These are phyloP conservation scores for Anas platyrhynchos DNA, from an alignment of 2,113 vertebrate species.

Conservation along the genomic window DNA sequence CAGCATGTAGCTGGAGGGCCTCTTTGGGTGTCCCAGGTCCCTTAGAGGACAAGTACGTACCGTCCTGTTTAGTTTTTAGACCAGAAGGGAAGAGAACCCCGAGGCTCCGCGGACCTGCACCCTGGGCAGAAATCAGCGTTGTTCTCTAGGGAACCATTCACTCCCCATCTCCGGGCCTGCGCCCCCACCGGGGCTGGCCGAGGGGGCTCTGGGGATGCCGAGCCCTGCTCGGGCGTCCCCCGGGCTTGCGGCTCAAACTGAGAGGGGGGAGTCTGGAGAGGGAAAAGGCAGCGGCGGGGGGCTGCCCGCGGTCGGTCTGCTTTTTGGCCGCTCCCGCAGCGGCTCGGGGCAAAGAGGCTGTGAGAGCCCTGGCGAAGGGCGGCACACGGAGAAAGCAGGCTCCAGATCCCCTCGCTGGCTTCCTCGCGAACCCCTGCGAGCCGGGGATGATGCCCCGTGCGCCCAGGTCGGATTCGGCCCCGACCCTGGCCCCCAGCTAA, in stretches of 20 bases:
- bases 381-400: background rate
- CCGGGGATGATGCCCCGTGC: background rate
- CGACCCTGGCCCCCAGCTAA: no score
- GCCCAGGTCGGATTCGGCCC: background rate
- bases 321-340: background rate
- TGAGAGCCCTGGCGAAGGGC: no score
- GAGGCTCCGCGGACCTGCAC: background rate
- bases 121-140: background rate
- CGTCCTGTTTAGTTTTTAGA: background rate
- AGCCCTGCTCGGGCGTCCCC: background rate
- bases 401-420: background rate
- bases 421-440: background rate
- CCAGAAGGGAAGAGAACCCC: background rate
- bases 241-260: background rate
- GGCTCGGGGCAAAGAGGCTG: background rate
- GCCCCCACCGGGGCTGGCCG: background rate
- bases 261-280: background rate
- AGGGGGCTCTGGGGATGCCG: background rate
- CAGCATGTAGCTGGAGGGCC: background rate
- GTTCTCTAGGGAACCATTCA: rapidly evolving
- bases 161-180: background rate
- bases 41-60: background rate
- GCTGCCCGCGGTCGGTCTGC: no score
- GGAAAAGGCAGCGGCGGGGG: no score
- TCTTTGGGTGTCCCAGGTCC: background rate